Evolutionary conservation across 2,113 vertebrate genomes (phyloP), one percentile per base, ranked within the genome.

Genomic region (Leptosomus discolor): DNA sequence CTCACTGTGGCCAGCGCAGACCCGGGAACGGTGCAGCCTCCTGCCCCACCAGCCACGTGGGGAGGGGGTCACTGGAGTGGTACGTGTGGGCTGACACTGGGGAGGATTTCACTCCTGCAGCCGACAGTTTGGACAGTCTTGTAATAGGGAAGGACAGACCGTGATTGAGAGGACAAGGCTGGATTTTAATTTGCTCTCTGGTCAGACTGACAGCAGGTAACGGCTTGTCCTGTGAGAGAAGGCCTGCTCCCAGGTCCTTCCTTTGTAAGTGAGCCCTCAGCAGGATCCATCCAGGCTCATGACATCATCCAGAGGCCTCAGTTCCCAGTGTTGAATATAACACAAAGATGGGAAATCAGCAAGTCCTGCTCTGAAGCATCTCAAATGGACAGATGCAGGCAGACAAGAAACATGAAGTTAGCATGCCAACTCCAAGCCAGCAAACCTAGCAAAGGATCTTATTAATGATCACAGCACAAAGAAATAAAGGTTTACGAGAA

Each of bases 1-100:
- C n/a, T n/a, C n/a, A n/a, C n/a, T n/a, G n/a, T 4, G 57, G 58
- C 76, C 23, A 10, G 12, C 6, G 9, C 36, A 56, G 79, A 37
- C 22, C 9, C 2, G 0, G 9, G 50, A 48, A 21, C 5, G 6
- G 45, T 15, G 41, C 51, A 77, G 73, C 46, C 39, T 36, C 51
- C 39, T 58, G 26, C 29, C 0, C 3, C 4, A 1, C 34, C 79
- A 50, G 45, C n/a, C 23, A 34, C 0, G 2, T 4, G 7, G 29
- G 43, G 4, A 70, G 43, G 14, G 22, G 22, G 32, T 8, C 5
- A 3, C 6, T 4, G 13, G 32, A 82, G 22, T 4, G 12, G 22
- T 0, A 5, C 0, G 0, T 11, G 51, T 26, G 56, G 51, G 69
- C 39, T 75, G 60, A 27, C 48, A 41, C 12, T 13, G 21, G 22